Base-by-base conservation (phyloP, 2,888 invertebrate species). In the Cordilura impudica region DNA sequence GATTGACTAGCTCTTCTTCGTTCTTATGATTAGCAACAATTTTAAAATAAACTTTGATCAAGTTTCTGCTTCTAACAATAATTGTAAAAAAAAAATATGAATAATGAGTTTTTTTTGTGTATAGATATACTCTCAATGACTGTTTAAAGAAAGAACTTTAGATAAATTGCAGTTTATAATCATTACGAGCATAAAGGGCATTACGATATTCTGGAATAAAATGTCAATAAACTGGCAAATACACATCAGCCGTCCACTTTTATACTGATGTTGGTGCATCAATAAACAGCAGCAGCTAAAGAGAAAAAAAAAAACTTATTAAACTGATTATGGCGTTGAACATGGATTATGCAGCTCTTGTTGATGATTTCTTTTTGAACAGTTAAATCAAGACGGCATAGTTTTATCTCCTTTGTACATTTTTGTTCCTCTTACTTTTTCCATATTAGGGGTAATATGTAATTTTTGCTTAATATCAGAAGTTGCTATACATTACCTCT, bases 391-490 rank as follows among this genome's bases (percentile, higher is more conserved):
- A 75, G 79, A 79, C 75, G 79, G 79, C 79, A 75, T 79, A 79
- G 60, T 19, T 67, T 51, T 72, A 43, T 53, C 35, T 8, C 6
- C 14, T 7, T 26, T 54, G 10, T 53, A 8, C 3, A 2, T 53
- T 51, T 35, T 19, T 21, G 4, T 16, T 10, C 51, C 31, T n/a
- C 51, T 49, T 7, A 2, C n/a, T 10, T 18, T 21, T 67, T 51
- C 53, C 19, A 8, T 78, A 79, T 79, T 79, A 79, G 71, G 78
- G 78, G 74, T 71, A 79, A 79, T 79, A 61, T 75, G 75, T 79
- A 75, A 70, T 79, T 71, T 78, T 23, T 61, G 70, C 65, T 54
- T 14, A 18, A 31, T 26, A 60, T 53, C 12, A n/a, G 26, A 14
- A 51, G 21, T 26, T 69, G n/a, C 14, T n/a, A n/a, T n/a, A n/a